These are phyloP conservation scores for Urocyon cinereoargenteus DNA, from an alignment of 2,797 vertebrate species.

Conservation along the genomic window DNA sequence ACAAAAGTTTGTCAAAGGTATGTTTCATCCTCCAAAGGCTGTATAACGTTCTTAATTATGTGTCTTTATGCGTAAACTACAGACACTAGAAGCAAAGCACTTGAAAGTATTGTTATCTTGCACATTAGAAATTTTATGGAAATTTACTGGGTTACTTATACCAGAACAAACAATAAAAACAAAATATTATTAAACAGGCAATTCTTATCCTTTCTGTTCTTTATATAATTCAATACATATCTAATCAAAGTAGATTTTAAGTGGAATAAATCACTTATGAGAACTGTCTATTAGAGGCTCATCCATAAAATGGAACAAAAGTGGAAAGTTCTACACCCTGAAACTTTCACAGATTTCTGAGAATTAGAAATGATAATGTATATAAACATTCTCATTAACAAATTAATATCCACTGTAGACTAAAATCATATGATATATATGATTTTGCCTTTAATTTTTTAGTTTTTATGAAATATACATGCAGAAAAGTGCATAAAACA, in stretches of 20 bases:
- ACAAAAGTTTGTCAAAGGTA: slow-evolving; percentile 65
- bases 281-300: not conserved
- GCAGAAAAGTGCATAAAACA: not conserved
- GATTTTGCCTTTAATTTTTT: not conserved
- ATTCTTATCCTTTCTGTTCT: not conserved
- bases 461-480: not conserved
- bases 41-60: slow-evolving; percentile 34
- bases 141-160: not conserved
- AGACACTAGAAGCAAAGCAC: slow-evolving; percentile 44
- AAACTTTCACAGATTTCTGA: slow-evolving; percentile 37
- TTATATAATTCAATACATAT: not conserved
- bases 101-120: slow-evolving; percentile 62
- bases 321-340: not conserved
- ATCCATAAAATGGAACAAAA: not conserved
- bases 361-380: slow-evolving; percentile 31
- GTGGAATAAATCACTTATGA: not conserved
- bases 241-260: not conserved
- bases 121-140: slow-evolving; percentile 37
- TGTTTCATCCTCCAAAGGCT: slow-evolving; percentile 33
- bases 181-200: not conserved
- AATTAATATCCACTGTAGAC: not conserved
- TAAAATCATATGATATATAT: not conserved
- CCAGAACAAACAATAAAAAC: not conserved
- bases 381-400: not conserved
- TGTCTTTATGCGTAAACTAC: slow-evolving; percentile 10